A percentile compares a stretch with the other conserved stretches of the same genome.
Evolutionary conservation across 2,113 vertebrate genomes (phyloP).

Genomic region (Stigmatopora argus): DNA sequence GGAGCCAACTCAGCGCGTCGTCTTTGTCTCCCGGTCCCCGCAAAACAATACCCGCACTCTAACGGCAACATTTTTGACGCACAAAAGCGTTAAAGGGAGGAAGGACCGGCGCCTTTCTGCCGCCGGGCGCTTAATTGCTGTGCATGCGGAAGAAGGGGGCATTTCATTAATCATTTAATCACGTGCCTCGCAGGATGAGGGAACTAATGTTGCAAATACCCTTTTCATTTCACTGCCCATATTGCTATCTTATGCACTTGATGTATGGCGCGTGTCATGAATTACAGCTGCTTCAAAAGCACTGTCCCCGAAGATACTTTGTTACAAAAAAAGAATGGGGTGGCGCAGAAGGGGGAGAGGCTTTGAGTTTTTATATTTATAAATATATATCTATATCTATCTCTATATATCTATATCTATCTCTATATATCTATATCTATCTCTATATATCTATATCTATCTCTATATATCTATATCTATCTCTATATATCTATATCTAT

Average conservation of each 20-base stretch:
- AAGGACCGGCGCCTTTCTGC: constrained; percentile 80
- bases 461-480: too few relatives aligned
- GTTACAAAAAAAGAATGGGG: constrained; percentile 63
- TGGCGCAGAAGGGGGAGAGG: constrained; percentile 36
- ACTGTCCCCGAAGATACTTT: constrained; percentile 89
- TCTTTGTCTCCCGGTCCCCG: constrained; percentile 77
- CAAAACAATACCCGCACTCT: constrained; percentile 81
- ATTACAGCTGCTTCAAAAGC: constrained; percentile 97
- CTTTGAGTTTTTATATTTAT: constrained; percentile 80
- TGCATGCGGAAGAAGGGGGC: constrained; percentile 82
- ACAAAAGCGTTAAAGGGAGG: constrained; percentile 70
- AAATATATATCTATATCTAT: too few relatives aligned
- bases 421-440: too few relatives aligned
- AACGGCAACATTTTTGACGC: constrained; percentile 76
- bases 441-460: too few relatives aligned
- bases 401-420: too few relatives aligned
- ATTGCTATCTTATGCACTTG: constrained; percentile 98
- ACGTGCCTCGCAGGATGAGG: constrained; percentile 96
- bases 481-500: too few relatives aligned
- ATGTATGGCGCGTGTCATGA: constrained; percentile 99
- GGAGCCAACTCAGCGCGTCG: constrained; percentile 58
- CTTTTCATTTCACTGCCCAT: constrained; percentile 99
- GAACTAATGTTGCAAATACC: constrained; percentile 99
- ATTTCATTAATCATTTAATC: constrained; percentile 99
- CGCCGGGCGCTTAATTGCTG: constrained; percentile 96